These are phyloP conservation scores for Daubentonia madagascariensis DNA, from an alignment of 2,113 vertebrate genomes.

Conservation along the genomic window DNA sequence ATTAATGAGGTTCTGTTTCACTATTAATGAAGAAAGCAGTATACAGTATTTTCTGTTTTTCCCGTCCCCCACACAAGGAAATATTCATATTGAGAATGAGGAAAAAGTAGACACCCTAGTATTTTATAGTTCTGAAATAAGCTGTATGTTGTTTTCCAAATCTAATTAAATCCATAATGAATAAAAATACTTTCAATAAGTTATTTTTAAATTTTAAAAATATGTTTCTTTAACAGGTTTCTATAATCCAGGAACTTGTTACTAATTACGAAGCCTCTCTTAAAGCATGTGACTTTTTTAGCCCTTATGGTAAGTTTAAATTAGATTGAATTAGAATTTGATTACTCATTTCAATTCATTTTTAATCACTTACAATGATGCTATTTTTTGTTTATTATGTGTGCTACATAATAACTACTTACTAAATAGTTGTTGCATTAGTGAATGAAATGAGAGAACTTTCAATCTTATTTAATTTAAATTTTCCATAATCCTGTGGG, in stretches of 20 bases:
- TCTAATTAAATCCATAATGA: constrained; percentile 31
- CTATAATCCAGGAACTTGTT: constrained; percentile 86
- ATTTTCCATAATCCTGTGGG: constrained; percentile 11
- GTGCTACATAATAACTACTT: not conserved
- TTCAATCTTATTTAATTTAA: constrained; percentile 48
- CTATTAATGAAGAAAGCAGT: not conserved
- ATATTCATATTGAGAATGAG: not conserved
- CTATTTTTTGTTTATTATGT: constrained; percentile 35
- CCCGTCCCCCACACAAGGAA: not conserved
- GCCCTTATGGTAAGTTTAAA: constrained; percentile 81
- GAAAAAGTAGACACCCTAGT: not conserved
- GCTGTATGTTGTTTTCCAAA: not conserved
- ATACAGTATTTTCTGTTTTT: not conserved
- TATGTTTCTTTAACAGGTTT: constrained; percentile 80
- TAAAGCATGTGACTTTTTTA: constrained; percentile 85
- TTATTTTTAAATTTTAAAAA: constrained; percentile 24
- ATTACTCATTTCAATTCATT: constrained; percentile 35
- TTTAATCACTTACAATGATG: constrained; percentile 38
- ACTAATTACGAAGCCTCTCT: constrained; percentile 86
- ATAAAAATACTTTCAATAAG: constrained; percentile 28
- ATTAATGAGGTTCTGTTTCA: not conserved
- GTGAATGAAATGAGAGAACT: constrained; percentile 39
- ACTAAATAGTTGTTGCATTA: constrained; percentile 44
- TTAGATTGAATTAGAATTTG: constrained; percentile 28
- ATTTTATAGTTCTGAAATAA: constrained; percentile 19